Base-by-base conservation (phyloP, 2,797 vertebrate species). In the Melanotaenia pygmaea region DNA sequence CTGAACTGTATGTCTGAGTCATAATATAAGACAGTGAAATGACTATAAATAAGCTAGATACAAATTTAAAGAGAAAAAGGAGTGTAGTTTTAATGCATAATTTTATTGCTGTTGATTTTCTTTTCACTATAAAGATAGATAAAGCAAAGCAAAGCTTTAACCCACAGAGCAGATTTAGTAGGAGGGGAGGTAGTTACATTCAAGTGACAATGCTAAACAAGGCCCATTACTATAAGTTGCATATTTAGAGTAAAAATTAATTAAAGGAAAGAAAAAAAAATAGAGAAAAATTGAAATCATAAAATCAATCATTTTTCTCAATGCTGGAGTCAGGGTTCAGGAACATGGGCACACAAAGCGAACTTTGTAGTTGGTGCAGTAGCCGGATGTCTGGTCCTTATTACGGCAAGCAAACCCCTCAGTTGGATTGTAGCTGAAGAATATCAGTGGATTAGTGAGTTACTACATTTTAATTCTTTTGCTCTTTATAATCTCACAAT, bases 291-390 rank as follows among this genome's bases (percentile, higher is more conserved):
- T 53, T 53, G 4, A 22, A 51, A 51, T n/a, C 50, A 51, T n/a
- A 24, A 51, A 22, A 51, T 51, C 14, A 43, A 18, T 8, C 1
- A 47, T 47, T 47, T 47, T 8, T 47, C 43, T n/a, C 8, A 18
- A 18, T 47, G 14, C 18, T 14, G 43, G 43, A 47, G 43, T 74
- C 11, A 63, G 12, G 0, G 0, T 0, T 12, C 24, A 54, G 24
- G 14, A 1, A 59, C 85, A 87, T 3, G 59, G 65, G 34, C 83
- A 88, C 62, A 72, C 74, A 47, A 88, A 89, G 22, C 76, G 58
- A 53, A 83, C 74, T 80, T 83, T 79, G 65, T 88, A 88, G 79
- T 88, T 69, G 0, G 0, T 16, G 37, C 84, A 90, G 0, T 0
- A 0, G 1, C 22, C 11, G 8, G 0, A 1, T 1, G 0, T 26